Evolutionary conservation across 2,113 vertebrate species (phyloP), one percentile per base, ranked within the genome.

Genomic region (Perca fluviatilis): DNA sequence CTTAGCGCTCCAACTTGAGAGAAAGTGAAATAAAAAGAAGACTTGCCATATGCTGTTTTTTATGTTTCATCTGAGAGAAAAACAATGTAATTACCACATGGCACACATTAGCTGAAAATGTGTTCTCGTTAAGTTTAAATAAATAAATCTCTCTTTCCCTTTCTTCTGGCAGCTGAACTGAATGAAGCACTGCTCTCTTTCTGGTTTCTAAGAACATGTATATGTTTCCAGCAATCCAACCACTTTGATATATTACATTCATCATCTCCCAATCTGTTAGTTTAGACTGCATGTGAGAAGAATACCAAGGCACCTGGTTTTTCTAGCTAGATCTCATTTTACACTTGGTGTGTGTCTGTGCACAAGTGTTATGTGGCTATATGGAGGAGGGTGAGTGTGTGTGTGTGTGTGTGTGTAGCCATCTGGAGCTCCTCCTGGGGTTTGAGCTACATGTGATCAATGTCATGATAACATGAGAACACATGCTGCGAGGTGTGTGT

Each of bases 1-100:
- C 89, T 99, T 99, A 84, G 98, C 98, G 83, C 97, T 99, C 98
- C 98, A 99, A 65, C 98, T 99, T 69, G 1, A 83, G 36, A 68
- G 36, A 77, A 71, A 60, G 66, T 16, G 57, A 11, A 27, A 53
- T 11, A 49, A 4, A 72, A 16, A 43, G 10, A 43, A 50, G n/a
- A 63, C 4, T 23, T 33, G 3, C 62, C 53, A 69, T 69, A 36
- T 66, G 40, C 12, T 60, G 40, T 43, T 8, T 65, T 80, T 63
- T 56, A 47, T 57, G 23, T 79, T 74, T 80, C 53, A 47, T 77
- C 36, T 74, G 62, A 74, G 33, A 54, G 51, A 63, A 81, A 82
- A 83, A 58, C 76, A 72, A 51, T 66, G 36, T 23, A 33, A 58
- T 72, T 56, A 81, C 27, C 63, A 77, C 63, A 65, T 63, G 21